Evolutionary conservation across 2,113 vertebrate species (phyloP).

Genomic region (Halichoerus grypus): DNA sequence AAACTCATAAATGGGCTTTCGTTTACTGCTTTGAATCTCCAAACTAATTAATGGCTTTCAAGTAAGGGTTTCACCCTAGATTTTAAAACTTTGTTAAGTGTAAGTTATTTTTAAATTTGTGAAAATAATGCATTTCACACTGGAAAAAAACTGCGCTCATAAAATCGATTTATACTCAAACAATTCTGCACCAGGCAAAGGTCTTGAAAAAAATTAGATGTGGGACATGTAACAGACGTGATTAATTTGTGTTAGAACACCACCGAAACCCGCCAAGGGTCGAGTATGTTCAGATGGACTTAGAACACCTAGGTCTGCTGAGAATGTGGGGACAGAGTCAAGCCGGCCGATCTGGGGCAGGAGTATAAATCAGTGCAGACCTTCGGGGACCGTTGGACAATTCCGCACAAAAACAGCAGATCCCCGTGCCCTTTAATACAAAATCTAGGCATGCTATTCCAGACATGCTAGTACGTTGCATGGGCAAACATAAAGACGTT

Average conservation of each 20-base stretch:
- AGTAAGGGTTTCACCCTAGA: neutral
- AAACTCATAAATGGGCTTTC: fast-evolving
- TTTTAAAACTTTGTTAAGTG: neutral
- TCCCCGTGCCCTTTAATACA: neutral
- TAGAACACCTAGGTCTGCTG: fast-evolving
- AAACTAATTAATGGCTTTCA: neutral
- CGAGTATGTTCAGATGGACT: fast-evolving
- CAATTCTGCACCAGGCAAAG: no score
- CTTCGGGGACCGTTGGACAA: neutral
- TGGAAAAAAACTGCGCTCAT: neutral
- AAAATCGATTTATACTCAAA: neutral
- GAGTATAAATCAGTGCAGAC: no score
- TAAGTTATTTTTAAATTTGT: neutral
- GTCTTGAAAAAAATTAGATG: neutral
- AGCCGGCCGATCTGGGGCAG: neutral
- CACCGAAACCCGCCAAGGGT: fast-evolving
- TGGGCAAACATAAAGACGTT: neutral
- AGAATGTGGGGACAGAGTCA: no score
- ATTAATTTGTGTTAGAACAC: neutral
- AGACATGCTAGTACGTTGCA: fast-evolving
- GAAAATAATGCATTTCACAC: neutral
- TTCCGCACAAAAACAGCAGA: neutral
- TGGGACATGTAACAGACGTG: fast-evolving
- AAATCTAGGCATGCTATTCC: fast-evolving
- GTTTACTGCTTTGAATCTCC: neutral